phyloP scores from a whole-genome alignment of 2,797 vertebrate genomes.

The Acanthurus tractus region DNA sequence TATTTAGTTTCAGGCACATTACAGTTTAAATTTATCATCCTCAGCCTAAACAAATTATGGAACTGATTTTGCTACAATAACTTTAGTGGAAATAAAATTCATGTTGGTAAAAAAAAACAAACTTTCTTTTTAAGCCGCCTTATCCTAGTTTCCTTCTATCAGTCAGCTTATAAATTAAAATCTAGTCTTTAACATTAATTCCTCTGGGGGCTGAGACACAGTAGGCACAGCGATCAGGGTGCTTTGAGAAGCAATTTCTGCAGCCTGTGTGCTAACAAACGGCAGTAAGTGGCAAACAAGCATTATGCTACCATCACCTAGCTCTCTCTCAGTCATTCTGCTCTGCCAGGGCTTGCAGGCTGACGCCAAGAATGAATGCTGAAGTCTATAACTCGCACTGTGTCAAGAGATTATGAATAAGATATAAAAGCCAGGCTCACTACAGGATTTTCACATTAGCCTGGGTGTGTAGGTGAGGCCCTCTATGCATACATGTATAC shows the following conservation, averaged over 20 bases:
- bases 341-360: slow-evolving; percentile 83
- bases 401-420: slow-evolving; percentile 93
- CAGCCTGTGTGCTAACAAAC: slow-evolving; percentile 89
- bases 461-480: slow-evolving; percentile 56
- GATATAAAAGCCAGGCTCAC: slow-evolving; percentile 90
- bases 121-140: slow-evolving; percentile 78
- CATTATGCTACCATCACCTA: slow-evolving; percentile 80
- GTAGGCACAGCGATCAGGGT: slow-evolving; percentile 77
- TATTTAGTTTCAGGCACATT: neutral
- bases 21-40: neutral
- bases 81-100: neutral
- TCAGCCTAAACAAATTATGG: neutral
- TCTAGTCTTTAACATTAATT: slow-evolving; percentile 79
- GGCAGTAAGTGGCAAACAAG: slow-evolving; percentile 87
- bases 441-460: slow-evolving; percentile 93
- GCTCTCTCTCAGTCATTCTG: slow-evolving; percentile 83
- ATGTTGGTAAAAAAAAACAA: neutral
- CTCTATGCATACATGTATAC: slow-evolving; percentile 67
- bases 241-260: slow-evolving; percentile 87
- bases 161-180: slow-evolving; percentile 88
- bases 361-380: slow-evolving; percentile 87
- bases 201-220: slow-evolving; percentile 83
- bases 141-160: slow-evolving; percentile 80
- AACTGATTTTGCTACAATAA: slow-evolving; percentile 12
- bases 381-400: slow-evolving; percentile 88